phyloP scores from a whole-genome alignment of 1,140 invertebrate species.

The Anoplophora glabripennis region DNA sequence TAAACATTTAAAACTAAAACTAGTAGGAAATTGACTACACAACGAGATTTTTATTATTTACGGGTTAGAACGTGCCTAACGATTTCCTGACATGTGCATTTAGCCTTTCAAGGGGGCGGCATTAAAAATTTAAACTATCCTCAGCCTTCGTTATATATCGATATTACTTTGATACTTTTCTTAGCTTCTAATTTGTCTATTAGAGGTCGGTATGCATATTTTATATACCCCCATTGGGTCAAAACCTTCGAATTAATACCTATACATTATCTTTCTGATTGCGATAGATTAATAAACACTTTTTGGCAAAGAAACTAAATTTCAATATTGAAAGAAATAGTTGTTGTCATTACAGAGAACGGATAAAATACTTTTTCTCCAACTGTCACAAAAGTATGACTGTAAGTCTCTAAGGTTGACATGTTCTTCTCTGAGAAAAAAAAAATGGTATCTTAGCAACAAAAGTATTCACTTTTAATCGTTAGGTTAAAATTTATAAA shows the following conservation, averaged over 20 bases:
- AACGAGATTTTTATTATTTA: slow-evolving; percentile 39
- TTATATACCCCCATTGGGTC: background rate
- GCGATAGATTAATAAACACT: no score
- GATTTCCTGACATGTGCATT: slow-evolving; percentile 33
- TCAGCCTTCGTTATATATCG: slow-evolving; percentile 21
- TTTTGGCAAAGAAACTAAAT: no score
- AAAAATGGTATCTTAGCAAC: no score
- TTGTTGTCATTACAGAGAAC: no score
- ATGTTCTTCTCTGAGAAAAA: no score
- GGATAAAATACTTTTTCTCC: no score
- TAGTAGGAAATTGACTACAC: slow-evolving; percentile 33
- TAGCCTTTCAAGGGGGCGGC: slow-evolving; percentile 20
- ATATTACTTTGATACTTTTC: slow-evolving; percentile 25
- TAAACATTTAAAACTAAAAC: slow-evolving; percentile 39
- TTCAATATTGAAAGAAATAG: no score
- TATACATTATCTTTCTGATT: no score
- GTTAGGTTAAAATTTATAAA: no score
- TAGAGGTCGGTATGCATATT: slow-evolving; percentile 11
- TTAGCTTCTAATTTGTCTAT: slow-evolving; percentile 12
- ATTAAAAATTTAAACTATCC: slow-evolving; percentile 28
- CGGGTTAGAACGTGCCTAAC: slow-evolving; percentile 14
- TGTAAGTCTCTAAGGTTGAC: no score
- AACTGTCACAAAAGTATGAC: no score
- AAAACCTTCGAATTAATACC: background rate
- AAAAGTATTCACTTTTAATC: no score